Base-by-base conservation (phyloP, 2,888 invertebrate species). In the Pedicia rivosa region DNA sequence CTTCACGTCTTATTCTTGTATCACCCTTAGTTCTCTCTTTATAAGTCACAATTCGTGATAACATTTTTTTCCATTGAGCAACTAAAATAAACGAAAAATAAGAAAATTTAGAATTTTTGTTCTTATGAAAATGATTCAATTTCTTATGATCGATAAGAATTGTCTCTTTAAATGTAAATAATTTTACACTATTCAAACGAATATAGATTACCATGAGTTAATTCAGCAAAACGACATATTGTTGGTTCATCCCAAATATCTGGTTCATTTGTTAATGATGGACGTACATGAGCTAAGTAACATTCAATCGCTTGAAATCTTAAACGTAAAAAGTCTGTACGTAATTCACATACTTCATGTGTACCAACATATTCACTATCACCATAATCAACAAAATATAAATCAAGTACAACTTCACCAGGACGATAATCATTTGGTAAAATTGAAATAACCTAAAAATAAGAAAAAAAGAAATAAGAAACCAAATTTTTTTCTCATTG, bases 351-450 rank as follows among this genome's bases (percentile, higher is more conserved):
- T 9, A 88, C 59, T 42, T 80, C 72, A 36, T 69, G 66, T 3
- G 70, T 67, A 1, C 69, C 62, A 4, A 82, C 66, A 49, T 70
- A 69, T 48, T 80, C 79, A 41, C 72, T 73, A 58, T 91, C 87
- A 0, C 91, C 91, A 57, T 86, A 91, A 64, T 92, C 91, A 36
- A 90, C 70, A 59, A 75, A 90, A 55, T 80, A 83, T 19, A 90
- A 67, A 48, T 76, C 73, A 1, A 77, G 74, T 12, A 70, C 66
- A 50, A 66, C 63, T 43, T 75, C 68, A 14, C 70, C 64, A 1
- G 67, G 59, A 47, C 70, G 68, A 48, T 70, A 70, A 49, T 74
- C 73, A 53, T 75, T 72, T 33, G 68, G 66, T 19, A 68, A 56
- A 9, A 78, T 62, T 41, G 70, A 70, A 37, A 76, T 64, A 5